phyloP scores from a whole-genome alignment of 2,888 invertebrate species.

The Tipula lateralis region DNA sequence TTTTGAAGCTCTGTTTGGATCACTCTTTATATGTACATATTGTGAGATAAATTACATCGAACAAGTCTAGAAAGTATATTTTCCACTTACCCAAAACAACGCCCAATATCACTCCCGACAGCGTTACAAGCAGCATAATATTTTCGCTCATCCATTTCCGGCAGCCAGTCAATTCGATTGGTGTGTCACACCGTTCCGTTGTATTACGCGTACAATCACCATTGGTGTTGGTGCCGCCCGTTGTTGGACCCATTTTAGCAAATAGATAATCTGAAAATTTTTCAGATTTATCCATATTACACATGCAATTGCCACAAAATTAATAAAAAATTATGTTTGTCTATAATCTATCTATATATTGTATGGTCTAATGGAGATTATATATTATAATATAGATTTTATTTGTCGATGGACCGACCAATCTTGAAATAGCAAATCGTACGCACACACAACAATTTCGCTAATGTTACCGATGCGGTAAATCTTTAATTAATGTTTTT shows the following conservation, averaged over 20 bases:
- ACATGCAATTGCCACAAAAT: neutral
- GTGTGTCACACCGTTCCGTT: constrained; percentile 58
- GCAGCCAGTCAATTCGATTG: constrained; percentile 61
- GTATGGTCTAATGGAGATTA: neutral
- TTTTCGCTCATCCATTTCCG: constrained; percentile 70
- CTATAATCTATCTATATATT: neutral
- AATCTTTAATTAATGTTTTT: constrained; percentile 33
- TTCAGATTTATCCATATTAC: constrained; percentile 60
- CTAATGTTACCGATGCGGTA: constrained; percentile 34
- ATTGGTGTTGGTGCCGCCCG: constrained; percentile 48
- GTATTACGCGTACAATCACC: constrained; percentile 55
- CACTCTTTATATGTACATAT: no score
- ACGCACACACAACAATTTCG: neutral
- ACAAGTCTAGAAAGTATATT: no score
- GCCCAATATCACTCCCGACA: constrained; percentile 73
- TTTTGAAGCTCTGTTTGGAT: no score
- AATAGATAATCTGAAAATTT: constrained; percentile 75
- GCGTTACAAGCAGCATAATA: constrained; percentile 70
- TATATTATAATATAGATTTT: no score
- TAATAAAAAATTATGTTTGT: neutral
- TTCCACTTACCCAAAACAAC: constrained; percentile 62
- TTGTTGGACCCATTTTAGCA: constrained; percentile 71
- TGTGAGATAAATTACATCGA: no score
- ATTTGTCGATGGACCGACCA: neutral
- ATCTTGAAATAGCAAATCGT: neutral